These are phyloP conservation scores for Arrhopalites spinosus DNA, from an alignment of 2,888 invertebrate species.

Conservation along the genomic window DNA sequence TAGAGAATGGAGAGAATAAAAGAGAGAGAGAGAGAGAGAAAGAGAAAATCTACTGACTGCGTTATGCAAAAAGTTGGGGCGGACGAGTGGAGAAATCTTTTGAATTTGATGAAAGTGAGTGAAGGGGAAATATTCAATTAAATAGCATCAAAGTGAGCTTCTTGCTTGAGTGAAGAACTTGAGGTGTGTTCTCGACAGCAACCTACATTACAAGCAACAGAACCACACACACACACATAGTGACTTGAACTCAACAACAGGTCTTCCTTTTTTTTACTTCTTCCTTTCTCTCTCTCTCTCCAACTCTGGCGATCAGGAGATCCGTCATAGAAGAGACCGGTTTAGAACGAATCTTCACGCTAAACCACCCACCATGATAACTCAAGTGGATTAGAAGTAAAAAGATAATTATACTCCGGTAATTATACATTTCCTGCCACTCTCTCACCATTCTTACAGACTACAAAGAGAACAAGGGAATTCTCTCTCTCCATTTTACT, in stretches of 20 bases:
- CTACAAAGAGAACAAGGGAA: no score
- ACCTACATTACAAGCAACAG: conserved; percentile 32
- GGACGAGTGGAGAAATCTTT: conserved; percentile 34
- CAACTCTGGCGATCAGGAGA: not conserved
- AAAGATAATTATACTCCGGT: not conserved
- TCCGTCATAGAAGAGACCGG: not conserved
- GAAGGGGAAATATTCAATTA: conserved; percentile 47
- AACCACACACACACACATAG: conserved; percentile 3
- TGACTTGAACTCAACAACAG: conserved; percentile 28
- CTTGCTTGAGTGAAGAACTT: conserved; percentile 43
- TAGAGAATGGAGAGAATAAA: not conserved
- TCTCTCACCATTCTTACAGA: no score
- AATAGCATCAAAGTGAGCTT: conserved; percentile 46
- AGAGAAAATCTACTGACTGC: conserved; percentile 7
- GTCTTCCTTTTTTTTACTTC: conserved; percentile 12
- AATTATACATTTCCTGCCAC: not conserved
- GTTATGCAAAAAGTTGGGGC: conserved; percentile 27
- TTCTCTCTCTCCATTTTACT: no score
- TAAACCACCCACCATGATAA: no score
- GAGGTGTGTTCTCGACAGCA: conserved; percentile 46
- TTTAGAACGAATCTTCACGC: not conserved
- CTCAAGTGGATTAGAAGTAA: no score
- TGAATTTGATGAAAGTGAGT: conserved; percentile 40
- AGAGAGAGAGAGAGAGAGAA: conserved; percentile 18
- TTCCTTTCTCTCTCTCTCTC: not conserved